Conservation (phyloP, 2,113 vertebrate genomes). For the Rhinoptilus africanus region DNA sequence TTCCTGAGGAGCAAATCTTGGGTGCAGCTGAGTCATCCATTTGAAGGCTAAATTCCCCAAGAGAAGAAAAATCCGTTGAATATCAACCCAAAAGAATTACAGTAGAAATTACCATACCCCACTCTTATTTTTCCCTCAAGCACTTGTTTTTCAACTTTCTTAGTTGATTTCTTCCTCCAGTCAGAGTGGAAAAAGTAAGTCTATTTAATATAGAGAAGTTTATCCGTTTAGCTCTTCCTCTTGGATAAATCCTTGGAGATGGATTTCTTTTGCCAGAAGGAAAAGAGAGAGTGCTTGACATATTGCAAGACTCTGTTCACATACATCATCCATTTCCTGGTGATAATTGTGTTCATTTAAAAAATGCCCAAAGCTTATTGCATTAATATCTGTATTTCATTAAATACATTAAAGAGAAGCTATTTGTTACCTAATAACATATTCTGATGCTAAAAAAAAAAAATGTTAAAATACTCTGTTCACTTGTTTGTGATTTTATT, state of each 20-base stretch:
- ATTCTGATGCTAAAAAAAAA: background rate
- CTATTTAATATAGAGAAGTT: constrained; percentile 37
- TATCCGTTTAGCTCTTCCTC: constrained; percentile 27
- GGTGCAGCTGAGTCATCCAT: background rate
- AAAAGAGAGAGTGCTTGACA: background rate
- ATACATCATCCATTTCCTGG: constrained; percentile 42
- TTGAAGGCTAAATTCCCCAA: background rate
- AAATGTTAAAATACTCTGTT: background rate
- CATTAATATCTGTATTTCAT: constrained; percentile 48
- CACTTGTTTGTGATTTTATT: background rate
- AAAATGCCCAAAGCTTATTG: constrained; percentile 27
- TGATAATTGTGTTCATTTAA: constrained; percentile 17
- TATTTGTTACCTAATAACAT: constrained; percentile 1
- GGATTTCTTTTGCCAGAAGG: constrained; percentile 35
- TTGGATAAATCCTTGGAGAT: constrained; percentile 37
- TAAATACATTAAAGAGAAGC: background rate
- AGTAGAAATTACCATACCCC: background rate
- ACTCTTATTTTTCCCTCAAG: background rate
- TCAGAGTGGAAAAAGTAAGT: background rate
- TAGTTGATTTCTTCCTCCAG: background rate
- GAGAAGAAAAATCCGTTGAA: background rate
- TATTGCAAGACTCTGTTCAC: background rate
- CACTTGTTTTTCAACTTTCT: background rate
- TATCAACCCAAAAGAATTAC: background rate
- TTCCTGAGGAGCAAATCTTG: background rate